phyloP scores from a whole-genome alignment of 2,113 vertebrate genomes.

The Archilochus colubris region DNA sequence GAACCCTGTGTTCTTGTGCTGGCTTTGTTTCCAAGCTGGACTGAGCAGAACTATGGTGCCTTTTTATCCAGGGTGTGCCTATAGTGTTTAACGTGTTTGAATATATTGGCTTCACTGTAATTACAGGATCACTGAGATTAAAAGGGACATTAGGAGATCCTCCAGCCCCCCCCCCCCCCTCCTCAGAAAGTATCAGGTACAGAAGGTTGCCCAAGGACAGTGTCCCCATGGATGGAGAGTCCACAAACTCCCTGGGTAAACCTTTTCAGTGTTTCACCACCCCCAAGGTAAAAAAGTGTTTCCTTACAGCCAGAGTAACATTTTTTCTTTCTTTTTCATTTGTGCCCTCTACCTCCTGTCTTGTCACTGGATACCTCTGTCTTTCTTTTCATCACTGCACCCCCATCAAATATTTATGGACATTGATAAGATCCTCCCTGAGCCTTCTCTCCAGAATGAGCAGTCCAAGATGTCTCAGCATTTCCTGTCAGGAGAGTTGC shows the following conservation, averaged over 20 bases:
- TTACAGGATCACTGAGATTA: neutral
- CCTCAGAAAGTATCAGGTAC: neutral
- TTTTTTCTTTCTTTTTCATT: neutral
- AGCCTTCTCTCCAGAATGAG: neutral
- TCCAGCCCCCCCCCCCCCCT: neutral
- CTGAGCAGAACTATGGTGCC: neutral
- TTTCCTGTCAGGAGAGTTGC: neutral
- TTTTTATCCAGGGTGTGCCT: neutral
- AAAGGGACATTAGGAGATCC: neutral
- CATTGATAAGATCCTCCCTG: neutral
- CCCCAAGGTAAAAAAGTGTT: neutral
- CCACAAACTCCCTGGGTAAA: neutral
- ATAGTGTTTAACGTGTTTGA: neutral
- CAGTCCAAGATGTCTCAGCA: neutral
- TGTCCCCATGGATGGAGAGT: neutral
- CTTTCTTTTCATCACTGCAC: neutral
- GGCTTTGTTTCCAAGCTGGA: neutral
- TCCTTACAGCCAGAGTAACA: neutral
- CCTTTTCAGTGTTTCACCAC: neutral
- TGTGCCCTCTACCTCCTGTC: neutral
- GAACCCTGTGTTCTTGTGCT: fast-evolving
- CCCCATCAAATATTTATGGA: neutral
- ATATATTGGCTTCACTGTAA: neutral
- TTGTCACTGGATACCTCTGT: neutral
- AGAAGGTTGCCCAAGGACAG: neutral